Base-by-base conservation (phyloP, 1,140 invertebrate genomes). In the Patella vulgata region DNA sequence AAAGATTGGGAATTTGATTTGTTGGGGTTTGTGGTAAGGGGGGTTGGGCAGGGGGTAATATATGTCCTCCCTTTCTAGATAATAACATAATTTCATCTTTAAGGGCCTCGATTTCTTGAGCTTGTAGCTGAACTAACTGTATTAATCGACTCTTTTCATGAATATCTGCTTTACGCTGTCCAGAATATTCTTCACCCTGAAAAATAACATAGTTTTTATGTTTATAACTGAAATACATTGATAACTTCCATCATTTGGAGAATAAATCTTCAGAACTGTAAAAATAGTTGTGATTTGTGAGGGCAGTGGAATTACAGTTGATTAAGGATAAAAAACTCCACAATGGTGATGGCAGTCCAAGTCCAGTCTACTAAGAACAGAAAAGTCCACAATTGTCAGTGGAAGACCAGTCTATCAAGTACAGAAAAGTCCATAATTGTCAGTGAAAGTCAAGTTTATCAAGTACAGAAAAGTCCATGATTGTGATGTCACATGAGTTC, bases 61-160 rank as follows among this genome's bases (percentile, higher is more conserved):
- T 83, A 57, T 83, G 82, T 14, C 84, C 83, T 31, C 83, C 84
- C 70, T 85, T 85, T 11, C 80, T 44, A 3, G 83, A 84, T 3
- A 85, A 64, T 27, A 84, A 61, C 55, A 79, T 71, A 17, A 84
- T 84, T 60, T 84, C 84, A 47, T 83, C 79, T 53, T 84, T 84
- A 3, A 85, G 68, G 12, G 80, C 80, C 44, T 84, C 80, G 1
- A 84, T 77, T 58, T 85, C 84, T 61, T 84, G 83, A 5, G 82
- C 81, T 58, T 85, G 84, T 17, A 84, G 64, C 54, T 84, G 79
- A 17, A 84, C 81, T 11, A 84, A 62, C 48, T 84, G 82, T 39
- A 83, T 80, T 39, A 84, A 68, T 31, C 82, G 53, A 66, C 82
- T 76, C 47, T 75, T 70, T 59, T 84, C 82, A 46, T 75, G 72